phyloP scores from a whole-genome alignment of 1,140 invertebrate species.

The Amphibalanus amphitrite region DNA sequence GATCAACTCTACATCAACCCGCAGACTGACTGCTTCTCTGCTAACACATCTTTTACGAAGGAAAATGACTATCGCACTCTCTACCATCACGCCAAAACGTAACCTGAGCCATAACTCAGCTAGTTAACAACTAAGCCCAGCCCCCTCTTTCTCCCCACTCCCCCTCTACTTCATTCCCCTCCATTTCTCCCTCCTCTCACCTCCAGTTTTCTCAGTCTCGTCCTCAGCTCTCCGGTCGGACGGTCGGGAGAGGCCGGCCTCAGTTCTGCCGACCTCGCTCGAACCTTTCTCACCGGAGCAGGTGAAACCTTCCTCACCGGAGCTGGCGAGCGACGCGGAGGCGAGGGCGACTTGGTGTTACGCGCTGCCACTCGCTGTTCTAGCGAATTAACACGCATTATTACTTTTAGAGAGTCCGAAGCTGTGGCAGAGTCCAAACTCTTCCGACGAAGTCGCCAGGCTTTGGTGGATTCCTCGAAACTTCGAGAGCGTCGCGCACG shows the following conservation, averaged over 20 bases:
- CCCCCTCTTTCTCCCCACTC: too few relatives aligned
- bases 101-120: too few relatives aligned
- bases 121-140: too few relatives aligned
- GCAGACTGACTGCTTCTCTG: too few relatives aligned
- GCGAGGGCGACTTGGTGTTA: slow-evolving; percentile 20
- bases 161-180: too few relatives aligned
- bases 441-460: slow-evolving; percentile 36
- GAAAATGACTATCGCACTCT: too few relatives aligned
- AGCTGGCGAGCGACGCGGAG: slow-evolving; percentile 35
- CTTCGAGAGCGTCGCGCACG: slow-evolving; percentile 16
- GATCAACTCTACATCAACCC: too few relatives aligned
- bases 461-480: slow-evolving; percentile 21
- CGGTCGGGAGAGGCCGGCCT: neutral
- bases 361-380: slow-evolving; percentile 28
- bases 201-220: neutral
- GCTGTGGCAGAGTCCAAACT: slow-evolving; percentile 54
- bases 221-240: neutral
- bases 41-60: too few relatives aligned
- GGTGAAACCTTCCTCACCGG: slow-evolving; percentile 21
- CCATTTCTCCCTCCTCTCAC: too few relatives aligned
- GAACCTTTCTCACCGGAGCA: neutral
- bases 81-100: too few relatives aligned
- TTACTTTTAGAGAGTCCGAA: slow-evolving; percentile 55
- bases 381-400: slow-evolving; percentile 49
- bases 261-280: neutral